phyloP scores from a whole-genome alignment of 2,888 invertebrate genomes.

The Latrodectus elegans region DNA sequence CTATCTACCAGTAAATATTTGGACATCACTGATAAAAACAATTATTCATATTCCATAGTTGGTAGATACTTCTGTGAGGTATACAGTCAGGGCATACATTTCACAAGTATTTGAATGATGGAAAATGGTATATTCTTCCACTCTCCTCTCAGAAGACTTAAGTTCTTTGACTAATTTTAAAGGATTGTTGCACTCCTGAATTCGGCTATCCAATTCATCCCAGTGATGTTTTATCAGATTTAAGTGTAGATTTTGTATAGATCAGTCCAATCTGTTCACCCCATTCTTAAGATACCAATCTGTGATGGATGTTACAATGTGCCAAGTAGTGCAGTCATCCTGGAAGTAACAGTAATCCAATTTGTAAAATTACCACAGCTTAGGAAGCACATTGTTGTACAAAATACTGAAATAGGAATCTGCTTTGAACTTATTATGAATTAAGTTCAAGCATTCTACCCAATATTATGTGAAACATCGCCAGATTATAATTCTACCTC shows the following conservation, averaged over 20 bases:
- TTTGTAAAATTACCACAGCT: neutral
- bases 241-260: neutral
- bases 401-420: slow-evolving; percentile 1
- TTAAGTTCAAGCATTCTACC: neutral
- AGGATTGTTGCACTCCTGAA: neutral
- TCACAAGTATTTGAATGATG: neutral
- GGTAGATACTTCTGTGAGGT: neutral
- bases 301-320: neutral
- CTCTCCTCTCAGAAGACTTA: neutral
- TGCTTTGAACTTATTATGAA: slow-evolving; percentile 1
- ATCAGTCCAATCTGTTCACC: neutral
- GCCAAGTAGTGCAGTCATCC: neutral
- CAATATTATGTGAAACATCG: neutral
- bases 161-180: neutral
- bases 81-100: neutral
- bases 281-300: neutral
- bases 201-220: neutral
- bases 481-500: neutral
- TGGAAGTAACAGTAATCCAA: neutral
- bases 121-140: neutral
- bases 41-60: neutral
- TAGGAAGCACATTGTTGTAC: neutral
- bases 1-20: neutral
- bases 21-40: neutral
- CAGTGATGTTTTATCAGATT: neutral